A percentile compares a stretch with the other conserved stretches of the same genome.
Conservation (phyloP, 2,888 invertebrate species). For the Eubasilissa splendida region DNA sequence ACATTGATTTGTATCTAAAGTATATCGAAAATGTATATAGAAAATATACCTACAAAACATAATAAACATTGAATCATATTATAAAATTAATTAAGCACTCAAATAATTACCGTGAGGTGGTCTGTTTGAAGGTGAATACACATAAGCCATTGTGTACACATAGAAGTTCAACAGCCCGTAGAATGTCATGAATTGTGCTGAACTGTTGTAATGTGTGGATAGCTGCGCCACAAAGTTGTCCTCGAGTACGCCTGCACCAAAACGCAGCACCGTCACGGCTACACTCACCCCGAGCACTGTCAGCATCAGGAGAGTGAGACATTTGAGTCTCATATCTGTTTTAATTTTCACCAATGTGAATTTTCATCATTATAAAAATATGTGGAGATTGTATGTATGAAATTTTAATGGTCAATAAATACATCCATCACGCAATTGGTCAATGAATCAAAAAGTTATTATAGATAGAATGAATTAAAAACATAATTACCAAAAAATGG, state of each 20-base stretch:
- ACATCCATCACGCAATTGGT: too few relatives aligned
- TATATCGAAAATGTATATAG: too few relatives aligned
- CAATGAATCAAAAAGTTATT: too few relatives aligned
- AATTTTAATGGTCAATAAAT: too few relatives aligned
- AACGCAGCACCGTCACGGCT: constrained; percentile 84
- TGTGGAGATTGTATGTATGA: too few relatives aligned
- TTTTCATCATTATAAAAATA: too few relatives aligned
- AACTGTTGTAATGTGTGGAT: constrained; percentile 90
- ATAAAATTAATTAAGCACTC: not conserved
- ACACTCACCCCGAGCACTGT: constrained; percentile 84
- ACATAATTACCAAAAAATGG: constrained; percentile 90
- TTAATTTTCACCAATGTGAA: too few relatives aligned
- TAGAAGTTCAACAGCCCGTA: constrained; percentile 96
- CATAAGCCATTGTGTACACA: constrained; percentile 93
- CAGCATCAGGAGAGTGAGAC: constrained; percentile 88
- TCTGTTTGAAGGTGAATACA: constrained; percentile 90
- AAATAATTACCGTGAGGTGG: constrained; percentile 83
- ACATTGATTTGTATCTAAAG: too few relatives aligned
- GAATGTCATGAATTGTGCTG: constrained; percentile 95
- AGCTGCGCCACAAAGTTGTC: constrained; percentile 95
- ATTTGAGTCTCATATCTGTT: constrained; percentile 91
- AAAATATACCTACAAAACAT: too few relatives aligned
- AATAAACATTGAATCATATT: not conserved
- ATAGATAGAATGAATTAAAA: not conserved
- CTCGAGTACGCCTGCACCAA: constrained; percentile 91